Conservation (phyloP, 2,113 vertebrate genomes). For the Eulemur macaco region DNA sequence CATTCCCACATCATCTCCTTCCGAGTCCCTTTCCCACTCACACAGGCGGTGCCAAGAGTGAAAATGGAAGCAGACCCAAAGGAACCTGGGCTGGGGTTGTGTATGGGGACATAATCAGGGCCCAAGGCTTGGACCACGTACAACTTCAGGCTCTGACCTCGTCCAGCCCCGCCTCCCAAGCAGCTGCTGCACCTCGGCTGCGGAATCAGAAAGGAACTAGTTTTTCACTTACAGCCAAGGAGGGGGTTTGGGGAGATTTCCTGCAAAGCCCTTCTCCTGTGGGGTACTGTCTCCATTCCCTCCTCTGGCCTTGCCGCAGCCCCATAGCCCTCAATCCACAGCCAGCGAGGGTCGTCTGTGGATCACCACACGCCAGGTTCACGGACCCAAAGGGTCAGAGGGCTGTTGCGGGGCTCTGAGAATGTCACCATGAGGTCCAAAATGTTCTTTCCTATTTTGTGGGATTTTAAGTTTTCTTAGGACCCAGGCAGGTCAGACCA, state of each 20-base stretch:
- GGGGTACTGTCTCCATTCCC: background rate
- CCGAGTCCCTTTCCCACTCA: slow-evolving; percentile 54
- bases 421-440: background rate
- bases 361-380: background rate
- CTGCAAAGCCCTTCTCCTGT: background rate
- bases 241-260: background rate
- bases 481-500: background rate
- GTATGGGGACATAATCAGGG: slow-evolving; percentile 28
- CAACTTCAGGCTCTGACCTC: background rate
- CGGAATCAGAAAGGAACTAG: background rate
- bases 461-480: background rate
- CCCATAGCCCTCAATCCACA: background rate
- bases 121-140: background rate
- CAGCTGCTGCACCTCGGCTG: background rate
- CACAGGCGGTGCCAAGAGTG: slow-evolving; percentile 35
- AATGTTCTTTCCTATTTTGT: background rate
- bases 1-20: slow-evolving; percentile 59
- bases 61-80: slow-evolving; percentile 43
- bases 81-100: background rate
- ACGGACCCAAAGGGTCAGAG: background rate
- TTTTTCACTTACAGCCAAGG: background rate
- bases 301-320: background rate
- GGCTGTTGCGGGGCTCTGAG: background rate
- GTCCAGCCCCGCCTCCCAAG: background rate
- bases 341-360: background rate